These are phyloP conservation scores for Plutella xylostella DNA, from an alignment of 2,888 invertebrate species.

Conservation along the genomic window DNA sequence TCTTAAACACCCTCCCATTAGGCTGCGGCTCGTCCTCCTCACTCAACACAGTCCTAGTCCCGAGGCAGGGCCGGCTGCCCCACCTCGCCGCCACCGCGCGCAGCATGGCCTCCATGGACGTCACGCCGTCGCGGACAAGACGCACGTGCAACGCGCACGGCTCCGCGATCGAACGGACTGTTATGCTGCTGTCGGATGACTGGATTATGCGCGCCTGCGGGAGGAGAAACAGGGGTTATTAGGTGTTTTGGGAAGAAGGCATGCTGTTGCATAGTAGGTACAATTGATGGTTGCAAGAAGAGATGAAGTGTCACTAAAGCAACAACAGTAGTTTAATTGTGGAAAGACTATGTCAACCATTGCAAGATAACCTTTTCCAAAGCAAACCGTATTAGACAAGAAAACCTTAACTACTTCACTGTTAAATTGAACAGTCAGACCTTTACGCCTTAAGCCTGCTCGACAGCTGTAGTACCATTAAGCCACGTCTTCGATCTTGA, in stretches of 20 bases:
- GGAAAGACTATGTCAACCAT: too few relatives aligned
- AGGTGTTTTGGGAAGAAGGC: background rate
- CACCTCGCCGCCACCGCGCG: conserved; percentile 81
- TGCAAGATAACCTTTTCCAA: too few relatives aligned
- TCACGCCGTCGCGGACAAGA: conserved; percentile 80
- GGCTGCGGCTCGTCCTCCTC: conserved; percentile 96
- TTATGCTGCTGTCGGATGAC: conserved; percentile 74
- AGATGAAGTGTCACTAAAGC: too few relatives aligned
- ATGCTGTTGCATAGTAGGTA: too few relatives aligned
- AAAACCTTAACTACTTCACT: too few relatives aligned
- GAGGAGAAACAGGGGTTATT: conserved; percentile 15
- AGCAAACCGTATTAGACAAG: too few relatives aligned
- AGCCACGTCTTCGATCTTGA: too few relatives aligned
- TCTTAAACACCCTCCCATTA: conserved; percentile 95
- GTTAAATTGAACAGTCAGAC: conserved; percentile 4
- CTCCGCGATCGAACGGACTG: conserved; percentile 78
- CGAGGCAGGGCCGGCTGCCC: conserved; percentile 82
- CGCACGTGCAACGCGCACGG: conserved; percentile 79
- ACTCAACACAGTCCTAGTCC: conserved; percentile 89
- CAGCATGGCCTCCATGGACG: conserved; percentile 87
- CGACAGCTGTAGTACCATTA: too few relatives aligned
- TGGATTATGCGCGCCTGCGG: conserved; percentile 77
- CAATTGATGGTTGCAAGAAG: too few relatives aligned
- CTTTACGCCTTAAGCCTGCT: background rate
- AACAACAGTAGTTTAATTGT: too few relatives aligned